Percentiles rank a stretch among this genome's conserved stretches.
Evolutionary conservation across 2,888 invertebrate species (phyloP).

Genomic region (Campopleginae sp.): DNA sequence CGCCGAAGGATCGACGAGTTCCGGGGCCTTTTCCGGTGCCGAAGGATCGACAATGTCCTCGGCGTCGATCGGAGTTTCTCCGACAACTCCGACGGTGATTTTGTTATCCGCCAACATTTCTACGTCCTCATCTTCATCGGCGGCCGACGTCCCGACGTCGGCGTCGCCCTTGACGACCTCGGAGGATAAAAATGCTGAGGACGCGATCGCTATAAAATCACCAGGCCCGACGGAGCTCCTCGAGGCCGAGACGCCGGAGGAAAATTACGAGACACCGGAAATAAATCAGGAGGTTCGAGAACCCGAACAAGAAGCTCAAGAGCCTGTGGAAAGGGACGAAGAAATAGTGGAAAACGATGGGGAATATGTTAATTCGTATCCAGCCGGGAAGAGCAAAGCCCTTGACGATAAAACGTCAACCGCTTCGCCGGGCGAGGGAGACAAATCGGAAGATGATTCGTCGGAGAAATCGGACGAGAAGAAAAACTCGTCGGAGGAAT

Average conservation of each 20-base stretch:
- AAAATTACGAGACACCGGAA: constrained; percentile 74
- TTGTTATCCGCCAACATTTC: neutral
- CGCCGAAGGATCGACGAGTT: neutral
- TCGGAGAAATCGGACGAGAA: constrained; percentile 64
- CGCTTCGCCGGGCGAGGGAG: constrained; percentile 76
- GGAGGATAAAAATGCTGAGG: constrained; percentile 5
- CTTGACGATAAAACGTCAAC: constrained; percentile 69
- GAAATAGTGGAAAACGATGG: constrained; percentile 61
- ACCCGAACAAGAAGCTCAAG: constrained; percentile 69
- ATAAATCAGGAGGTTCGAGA: constrained; percentile 77
- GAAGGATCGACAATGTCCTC: neutral
- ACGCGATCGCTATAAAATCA: constrained; percentile 57
- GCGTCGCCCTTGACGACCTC: no score
- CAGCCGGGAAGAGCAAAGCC: neutral
- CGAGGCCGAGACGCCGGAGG: constrained; percentile 65
- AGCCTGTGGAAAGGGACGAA: constrained; percentile 69
- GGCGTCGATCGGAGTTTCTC: neutral
- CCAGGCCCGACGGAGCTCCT: constrained; percentile 7
- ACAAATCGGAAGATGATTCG: constrained; percentile 58
- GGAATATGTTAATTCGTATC: neutral
- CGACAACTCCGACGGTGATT: neutral
- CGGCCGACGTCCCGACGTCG: neutral
- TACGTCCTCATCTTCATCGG: no score
- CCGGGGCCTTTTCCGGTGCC: neutral
- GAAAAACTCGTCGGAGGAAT: constrained; percentile 65